Percentiles rank a stretch among this genome's conserved stretches.
phyloP scores from a whole-genome alignment of 1,140 invertebrate species.

The Nymphalis io region DNA sequence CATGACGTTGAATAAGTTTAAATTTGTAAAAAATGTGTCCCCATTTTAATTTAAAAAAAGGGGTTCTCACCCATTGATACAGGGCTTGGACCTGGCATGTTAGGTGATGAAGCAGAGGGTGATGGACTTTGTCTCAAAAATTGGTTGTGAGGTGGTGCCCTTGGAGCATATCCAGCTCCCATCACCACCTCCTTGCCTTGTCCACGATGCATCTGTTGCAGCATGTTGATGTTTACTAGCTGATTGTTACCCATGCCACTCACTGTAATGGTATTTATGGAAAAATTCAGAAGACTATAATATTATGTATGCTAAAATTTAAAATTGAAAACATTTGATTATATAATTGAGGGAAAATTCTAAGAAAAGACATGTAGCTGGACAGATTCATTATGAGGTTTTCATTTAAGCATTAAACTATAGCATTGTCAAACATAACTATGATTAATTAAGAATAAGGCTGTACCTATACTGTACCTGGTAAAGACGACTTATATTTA shows the following conservation, averaged over 20 bases:
- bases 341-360: too few relatives aligned
- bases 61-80: slow-evolving; percentile 67
- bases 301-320: neutral
- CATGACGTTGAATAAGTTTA: too few relatives aligned
- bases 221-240: slow-evolving; percentile 81
- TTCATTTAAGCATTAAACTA: too few relatives aligned
- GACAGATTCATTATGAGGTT: too few relatives aligned
- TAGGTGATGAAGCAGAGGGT: slow-evolving; percentile 86
- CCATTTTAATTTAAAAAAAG: neutral
- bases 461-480: too few relatives aligned
- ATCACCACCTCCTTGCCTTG: slow-evolving; percentile 72
- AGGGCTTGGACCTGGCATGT: slow-evolving; percentile 82
- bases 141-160: slow-evolving; percentile 84
- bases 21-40: too few relatives aligned
- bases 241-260: slow-evolving; percentile 78
- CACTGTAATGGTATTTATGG: slow-evolving; percentile 29
- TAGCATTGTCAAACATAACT: too few relatives aligned
- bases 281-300: too few relatives aligned
- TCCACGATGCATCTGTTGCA: slow-evolving; percentile 81
- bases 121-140: slow-evolving; percentile 86
- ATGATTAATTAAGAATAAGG: too few relatives aligned
- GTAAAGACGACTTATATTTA: too few relatives aligned
- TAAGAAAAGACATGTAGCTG: too few relatives aligned
- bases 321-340: neutral
- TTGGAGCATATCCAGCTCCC: slow-evolving; percentile 65